These are phyloP conservation scores for Trachops cirrhosus DNA, from an alignment of 2,797 vertebrate genomes.

Conservation along the genomic window DNA sequence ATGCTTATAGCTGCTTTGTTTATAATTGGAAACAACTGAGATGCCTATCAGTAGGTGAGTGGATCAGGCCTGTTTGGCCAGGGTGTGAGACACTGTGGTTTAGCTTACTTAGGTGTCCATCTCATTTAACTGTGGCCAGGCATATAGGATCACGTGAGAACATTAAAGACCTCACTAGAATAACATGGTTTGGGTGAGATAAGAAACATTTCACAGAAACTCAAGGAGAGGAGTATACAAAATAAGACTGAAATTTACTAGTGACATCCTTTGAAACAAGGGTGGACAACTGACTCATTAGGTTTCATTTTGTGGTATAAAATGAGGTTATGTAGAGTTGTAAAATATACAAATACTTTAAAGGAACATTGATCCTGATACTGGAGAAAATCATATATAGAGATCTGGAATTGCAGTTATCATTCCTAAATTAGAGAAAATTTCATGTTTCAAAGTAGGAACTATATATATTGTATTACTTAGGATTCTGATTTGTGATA, in stretches of 20 bases:
- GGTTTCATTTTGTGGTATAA: neutral
- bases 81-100: neutral
- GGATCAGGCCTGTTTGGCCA: neutral
- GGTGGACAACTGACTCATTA: neutral
- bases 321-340: neutral
- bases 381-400: neutral
- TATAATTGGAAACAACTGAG: too few relatives aligned
- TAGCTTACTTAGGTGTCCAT: neutral
- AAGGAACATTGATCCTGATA: neutral
- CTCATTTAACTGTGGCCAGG: neutral
- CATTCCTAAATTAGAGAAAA: neutral
- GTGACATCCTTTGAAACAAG: neutral
- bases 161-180: neutral
- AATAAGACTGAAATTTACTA: neutral
- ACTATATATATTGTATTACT: neutral
- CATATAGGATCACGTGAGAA: neutral
- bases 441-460: neutral
- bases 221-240: neutral
- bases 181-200: neutral
- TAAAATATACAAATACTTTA: neutral
- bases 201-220: neutral
- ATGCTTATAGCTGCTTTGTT: too few relatives aligned
- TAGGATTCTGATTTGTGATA: neutral
- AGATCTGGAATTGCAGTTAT: neutral
- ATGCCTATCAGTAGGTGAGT: too few relatives aligned